These are phyloP conservation scores for Ctenicera cuprea DNA, from an alignment of 2,888 invertebrate species.

Conservation along the genomic window DNA sequence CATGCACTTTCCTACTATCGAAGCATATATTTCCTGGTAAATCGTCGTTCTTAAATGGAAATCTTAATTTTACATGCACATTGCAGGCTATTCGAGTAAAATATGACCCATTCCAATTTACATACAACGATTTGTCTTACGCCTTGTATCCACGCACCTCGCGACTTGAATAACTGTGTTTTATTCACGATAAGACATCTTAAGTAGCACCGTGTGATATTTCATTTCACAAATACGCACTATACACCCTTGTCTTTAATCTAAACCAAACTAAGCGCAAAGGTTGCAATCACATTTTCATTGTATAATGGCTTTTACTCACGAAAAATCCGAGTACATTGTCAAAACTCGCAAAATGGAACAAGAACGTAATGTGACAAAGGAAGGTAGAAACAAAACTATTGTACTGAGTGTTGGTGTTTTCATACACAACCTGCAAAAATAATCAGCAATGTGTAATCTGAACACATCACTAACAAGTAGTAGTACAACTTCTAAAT, in stretches of 20 bases:
- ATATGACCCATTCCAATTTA: slow-evolving; percentile 58
- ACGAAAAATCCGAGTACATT: slow-evolving; percentile 19
- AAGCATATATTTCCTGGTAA: slow-evolving; percentile 43
- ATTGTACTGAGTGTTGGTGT: neutral
- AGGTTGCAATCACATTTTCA: slow-evolving; percentile 25
- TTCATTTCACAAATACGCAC: slow-evolving; percentile 45
- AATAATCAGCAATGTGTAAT: slow-evolving; percentile 10
- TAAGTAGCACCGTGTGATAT: slow-evolving; percentile 40
- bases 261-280: slow-evolving; percentile 30
- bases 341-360: neutral
- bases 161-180: slow-evolving; percentile 53
- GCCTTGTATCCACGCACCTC: slow-evolving; percentile 56
- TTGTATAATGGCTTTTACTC: slow-evolving; percentile 27
- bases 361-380: neutral
- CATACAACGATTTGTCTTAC: slow-evolving; percentile 58
- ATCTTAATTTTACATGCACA: slow-evolving; percentile 56
- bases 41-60: slow-evolving; percentile 54
- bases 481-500: slow-evolving; percentile 9
- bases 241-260: slow-evolving; percentile 30
- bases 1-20: slow-evolving; percentile 20
- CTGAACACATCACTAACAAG: slow-evolving; percentile 6
- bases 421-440: neutral
- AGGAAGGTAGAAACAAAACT: neutral
- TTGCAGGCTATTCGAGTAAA: slow-evolving; percentile 54
- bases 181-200: slow-evolving; percentile 55